Base-by-base conservation (phyloP, 1,140 invertebrate genomes). In the Samia ricini region DNA sequence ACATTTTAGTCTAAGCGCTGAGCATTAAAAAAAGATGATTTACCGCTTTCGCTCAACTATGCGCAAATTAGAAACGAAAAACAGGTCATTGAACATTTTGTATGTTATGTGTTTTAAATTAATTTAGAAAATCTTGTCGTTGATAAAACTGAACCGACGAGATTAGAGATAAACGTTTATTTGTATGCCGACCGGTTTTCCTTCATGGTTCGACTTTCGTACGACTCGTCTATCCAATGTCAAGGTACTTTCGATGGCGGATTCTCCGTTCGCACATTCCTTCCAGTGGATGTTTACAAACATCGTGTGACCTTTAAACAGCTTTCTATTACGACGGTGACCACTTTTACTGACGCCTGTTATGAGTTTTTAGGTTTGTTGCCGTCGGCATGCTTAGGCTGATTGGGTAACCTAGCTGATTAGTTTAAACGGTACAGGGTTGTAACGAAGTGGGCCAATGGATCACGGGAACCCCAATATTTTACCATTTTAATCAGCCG, bases 291-390 rank as follows among this genome's bases (percentile, higher is more conserved):
- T 63, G 95, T 96, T 81, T 97, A 98, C 86, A 96, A 98, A 90
- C 97, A 96, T 75, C 33, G 8, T 97, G 98, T 66, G 97, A 97
- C 61, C 95, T 94, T 64, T 62, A 29, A 62, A 68, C 24, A 54
- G 65, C 69, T 71, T 71, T 71, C 63, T 55, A 64, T 63, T n/a
- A n/a, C 42, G 26, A 20, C 23, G 48, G 33, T 50, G 49, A 55
- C n/a, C 68, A 66, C 64, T 65, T 68, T 68, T 68, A 60, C 63
- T 57, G 15, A 52, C 57, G 42, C 10, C 20, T 50, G 56, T 7
- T 12, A 12, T 15, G 33, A 42, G n/a, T 42, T 42, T 15, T 42
- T 12, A 42, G n/a, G 12, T 15, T 12, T 4, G 33, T 42, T 15
- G 4, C 7, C n/a, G 12, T 15, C 12, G 26, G n/a, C 15, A 15